Base-by-base conservation (phyloP, 1,140 invertebrate species). In the Heliothis subflexa region DNA sequence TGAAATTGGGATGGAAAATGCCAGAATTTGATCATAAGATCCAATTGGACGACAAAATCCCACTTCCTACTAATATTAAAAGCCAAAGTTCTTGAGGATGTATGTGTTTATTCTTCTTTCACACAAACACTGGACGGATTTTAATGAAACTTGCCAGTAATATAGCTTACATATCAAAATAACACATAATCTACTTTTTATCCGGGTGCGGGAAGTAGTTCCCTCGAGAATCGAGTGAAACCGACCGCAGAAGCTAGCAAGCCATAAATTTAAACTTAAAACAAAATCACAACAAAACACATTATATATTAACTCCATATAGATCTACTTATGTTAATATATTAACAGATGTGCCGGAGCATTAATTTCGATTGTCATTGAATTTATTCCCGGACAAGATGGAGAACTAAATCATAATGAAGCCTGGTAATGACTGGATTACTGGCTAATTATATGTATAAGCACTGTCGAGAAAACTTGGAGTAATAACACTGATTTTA, bases 361-460 rank as follows among this genome's bases (percentile, higher is more conserved):
- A 75, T 73, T 75, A 75, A 75, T 68, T 50, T 52, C 40, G 14
- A 50, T 62, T 74, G 72, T 74, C 73, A 75, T 50, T 64, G 73
- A 75, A 62, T 75, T 52, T 62, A 75, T 75, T 75, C 73, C 14
- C 11, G 50, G 64, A 64, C 61, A 64, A 40, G 1, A 33, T 33
- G 40, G 45, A 47, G 57, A 12, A 18, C 40, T 52, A 49, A 64
- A 75, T 75, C 47, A 14, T 75, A 75, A 75, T 75, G 73, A 33
- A 45, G 55, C 3, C 5, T 12, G 11, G 18, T 74, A 47, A 74
- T 45, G 55, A 74, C 45, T 50, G 57, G 28, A 64, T 75, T 75
- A 64, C 13, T 18, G 49, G 14, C 45, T 62, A 59, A 50, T 75
- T 9, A 52, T 75, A 75, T 75, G 57, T 75, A 40, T 75, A 50